These are phyloP conservation scores for Probosciger aterrimus DNA, from an alignment of 2,113 vertebrate species.

Conservation along the genomic window DNA sequence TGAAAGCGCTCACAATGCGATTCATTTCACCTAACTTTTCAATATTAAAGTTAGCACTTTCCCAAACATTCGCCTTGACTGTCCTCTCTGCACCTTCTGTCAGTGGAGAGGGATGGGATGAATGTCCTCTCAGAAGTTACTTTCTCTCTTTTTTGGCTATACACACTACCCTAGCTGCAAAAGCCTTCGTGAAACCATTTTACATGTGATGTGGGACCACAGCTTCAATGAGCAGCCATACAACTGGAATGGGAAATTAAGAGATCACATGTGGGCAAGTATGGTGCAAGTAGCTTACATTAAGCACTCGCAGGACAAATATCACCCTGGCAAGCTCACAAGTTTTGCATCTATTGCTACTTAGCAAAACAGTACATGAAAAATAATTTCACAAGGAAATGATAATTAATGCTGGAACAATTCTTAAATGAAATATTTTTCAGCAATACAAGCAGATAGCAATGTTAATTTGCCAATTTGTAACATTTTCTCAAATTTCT, in stretches of 20 bases:
- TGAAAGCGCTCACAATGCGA: neutral
- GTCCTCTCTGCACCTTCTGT: neutral
- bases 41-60: neutral
- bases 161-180: neutral
- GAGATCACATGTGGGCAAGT: accelerated
- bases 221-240: neutral
- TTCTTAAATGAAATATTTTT: neutral
- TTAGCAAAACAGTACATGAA: neutral
- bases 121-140: neutral
- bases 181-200: neutral
- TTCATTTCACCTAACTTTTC: neutral
- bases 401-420: neutral
- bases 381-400: neutral
- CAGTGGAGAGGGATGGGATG: neutral
- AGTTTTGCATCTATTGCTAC: no score
- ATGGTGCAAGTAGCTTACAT: neutral
- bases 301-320: accelerated
- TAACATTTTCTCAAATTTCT: neutral
- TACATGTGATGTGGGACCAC: neutral
- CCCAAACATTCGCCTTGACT: neutral
- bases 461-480: neutral
- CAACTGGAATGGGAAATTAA: neutral
- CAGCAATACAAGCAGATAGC: accelerated
- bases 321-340: neutral
- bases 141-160: neutral